Evolutionary conservation across 2,888 invertebrate species (phyloP), one percentile per base, ranked within the genome.

Genomic region (Tenodera sinensis): DNA sequence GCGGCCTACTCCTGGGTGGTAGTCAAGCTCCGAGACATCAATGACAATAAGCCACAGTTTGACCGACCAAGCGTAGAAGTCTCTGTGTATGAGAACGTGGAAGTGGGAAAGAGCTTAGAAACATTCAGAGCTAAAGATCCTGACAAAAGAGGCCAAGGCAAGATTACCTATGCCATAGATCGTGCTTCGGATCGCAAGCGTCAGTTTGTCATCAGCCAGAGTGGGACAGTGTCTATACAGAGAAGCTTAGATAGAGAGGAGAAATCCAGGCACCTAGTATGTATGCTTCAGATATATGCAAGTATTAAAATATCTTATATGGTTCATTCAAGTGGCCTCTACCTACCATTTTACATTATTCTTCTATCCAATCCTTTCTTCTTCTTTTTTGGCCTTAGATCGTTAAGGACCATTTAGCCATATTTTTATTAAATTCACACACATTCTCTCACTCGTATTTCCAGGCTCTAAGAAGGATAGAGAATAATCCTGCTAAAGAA

Each of bases 11-110:
- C 94, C 27, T 93, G 93, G 92, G 93, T 94, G 87, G 93, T 92
- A 89, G 93, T 94, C 88, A 92, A 93, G 81, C 92, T 95, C 85
- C 92, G 93, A 28, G 95, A 95, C 91, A 91, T 91, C 81, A 95
- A 95, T 92, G 95, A 95, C 92, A 94, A 95, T 91, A 93, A 93
- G 89, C 95, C 95, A 0, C 92, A 93, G 84, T 94, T 93, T 91
- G 94, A 94, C 90, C 93, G 92, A 30, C 93, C 94, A 14, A 93
- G 94, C 91, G 93, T 94, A 83, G 94, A 93, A 91, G 93, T 92
- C 71, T 92, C 92, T 90, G 93, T 93, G 30, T 92, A 92, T 89
- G 95, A 95, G 91, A 94, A 94, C 91, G 93, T 94, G 6, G 93
- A 93, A 90, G 92, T 93, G 81, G 94, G 94, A 34, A 93, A 93